These are phyloP conservation scores for Sipha flava DNA, from an alignment of 1,140 invertebrate genomes.

Conservation along the genomic window DNA sequence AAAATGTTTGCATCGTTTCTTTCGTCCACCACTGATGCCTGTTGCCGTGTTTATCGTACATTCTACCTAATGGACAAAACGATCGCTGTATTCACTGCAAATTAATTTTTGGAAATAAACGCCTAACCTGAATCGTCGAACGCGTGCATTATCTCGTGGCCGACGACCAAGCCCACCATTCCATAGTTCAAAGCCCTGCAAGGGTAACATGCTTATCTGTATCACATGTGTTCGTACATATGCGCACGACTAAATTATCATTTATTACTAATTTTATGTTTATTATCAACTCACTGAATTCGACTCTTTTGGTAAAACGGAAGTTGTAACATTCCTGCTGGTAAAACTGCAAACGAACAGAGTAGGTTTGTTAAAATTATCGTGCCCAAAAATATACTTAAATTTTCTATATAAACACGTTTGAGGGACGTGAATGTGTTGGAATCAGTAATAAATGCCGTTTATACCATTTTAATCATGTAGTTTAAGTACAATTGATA, in stretches of 20 bases:
- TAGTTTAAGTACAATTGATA: too few relatives aligned
- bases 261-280: too few relatives aligned
- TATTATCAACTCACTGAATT: constrained; percentile 56
- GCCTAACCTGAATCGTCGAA: constrained; percentile 67
- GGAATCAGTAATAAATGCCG: too few relatives aligned
- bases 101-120: neutral
- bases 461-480: too few relatives aligned
- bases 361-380: neutral
- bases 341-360: constrained; percentile 54
- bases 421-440: too few relatives aligned
- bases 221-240: too few relatives aligned
- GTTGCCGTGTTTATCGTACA: constrained; percentile 60
- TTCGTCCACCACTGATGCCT: constrained; percentile 80
- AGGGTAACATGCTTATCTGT: too few relatives aligned
- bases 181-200: constrained; percentile 61
- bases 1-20: constrained; percentile 57
- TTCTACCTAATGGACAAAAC: constrained; percentile 15
- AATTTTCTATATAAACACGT: too few relatives aligned
- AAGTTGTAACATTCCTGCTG: constrained; percentile 61
- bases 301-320: constrained; percentile 60
- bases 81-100: neutral
- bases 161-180: constrained; percentile 66
- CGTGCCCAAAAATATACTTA: too few relatives aligned
- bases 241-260: too few relatives aligned
- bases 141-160: constrained; percentile 66